Evolutionary conservation across 35 echinoderm and acorn worm species (phyloP).

Genomic region (Heliocidaris erythrogramma): DNA sequence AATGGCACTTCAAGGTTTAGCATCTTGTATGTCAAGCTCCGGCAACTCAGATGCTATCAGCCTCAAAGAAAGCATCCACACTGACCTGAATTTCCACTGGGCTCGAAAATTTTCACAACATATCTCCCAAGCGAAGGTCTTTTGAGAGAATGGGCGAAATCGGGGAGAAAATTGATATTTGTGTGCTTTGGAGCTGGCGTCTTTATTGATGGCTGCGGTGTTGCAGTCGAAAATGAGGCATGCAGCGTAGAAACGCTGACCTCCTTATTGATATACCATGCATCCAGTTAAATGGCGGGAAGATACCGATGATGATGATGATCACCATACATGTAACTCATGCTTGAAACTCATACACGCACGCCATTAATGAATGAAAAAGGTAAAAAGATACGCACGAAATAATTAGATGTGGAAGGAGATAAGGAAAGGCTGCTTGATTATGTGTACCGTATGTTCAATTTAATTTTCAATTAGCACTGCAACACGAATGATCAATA

Average conservation of each 20-base stretch:
- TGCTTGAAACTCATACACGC: background rate
- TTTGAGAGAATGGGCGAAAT: constrained; percentile 9
- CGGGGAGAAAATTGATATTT: constrained; percentile 12
- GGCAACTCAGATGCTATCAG: background rate
- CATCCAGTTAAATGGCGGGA: background rate
- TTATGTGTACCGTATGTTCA: background rate
- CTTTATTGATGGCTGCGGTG: background rate
- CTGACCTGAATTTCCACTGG: background rate
- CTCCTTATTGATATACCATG: constrained; percentile 2
- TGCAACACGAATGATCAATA: too few relatives aligned
- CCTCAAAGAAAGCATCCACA: background rate
- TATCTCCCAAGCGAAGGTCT: background rate
- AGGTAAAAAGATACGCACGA: background rate
- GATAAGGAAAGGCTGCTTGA: background rate
- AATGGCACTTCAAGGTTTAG: background rate
- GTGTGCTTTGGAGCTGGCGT: background rate
- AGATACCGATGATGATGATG: background rate
- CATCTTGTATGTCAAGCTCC: background rate
- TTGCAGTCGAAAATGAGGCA: background rate
- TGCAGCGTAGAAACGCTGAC: background rate
- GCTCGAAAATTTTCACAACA: background rate
- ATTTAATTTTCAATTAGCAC: background rate
- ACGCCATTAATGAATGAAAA: background rate
- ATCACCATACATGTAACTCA: background rate
- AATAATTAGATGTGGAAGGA: background rate